Evolutionary conservation across 1,140 invertebrate species (phyloP), one percentile per base, ranked within the genome.

Genomic region (Nilaparvata lugens): DNA sequence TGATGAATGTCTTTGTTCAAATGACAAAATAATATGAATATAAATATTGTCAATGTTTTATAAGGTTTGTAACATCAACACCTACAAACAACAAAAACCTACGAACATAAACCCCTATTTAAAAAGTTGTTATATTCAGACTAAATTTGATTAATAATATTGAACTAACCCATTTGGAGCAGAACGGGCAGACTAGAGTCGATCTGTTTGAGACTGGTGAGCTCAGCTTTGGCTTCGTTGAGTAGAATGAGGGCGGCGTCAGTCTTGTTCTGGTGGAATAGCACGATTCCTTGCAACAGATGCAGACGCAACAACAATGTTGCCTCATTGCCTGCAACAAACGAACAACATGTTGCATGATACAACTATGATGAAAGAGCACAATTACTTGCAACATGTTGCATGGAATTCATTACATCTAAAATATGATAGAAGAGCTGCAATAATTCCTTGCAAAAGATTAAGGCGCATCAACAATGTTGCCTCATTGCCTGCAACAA

Each of bases 221-320:
- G 69, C 69, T 89, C 85, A 0, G 56, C 43, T 64, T 85, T 79
- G 0, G 83, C 85, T 59, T 78, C 72, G 42, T 75, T 71, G 1
- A 91, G 72, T 3, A 84, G 69, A 23, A 69, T 65, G 23, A 74
- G 74, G 0, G 88, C 84, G 61, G 82, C 79, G 4, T 75, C 67
- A 0, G 82, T 71, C 61, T 79, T 78, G 67, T 87, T 86, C 71
- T 85, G 81, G 69, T 91, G 87, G 71, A 84, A 91, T 1, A 83
- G 74, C 6, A 89, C 81, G 55, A 91, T 83, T 1, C 84, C 89
- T 74, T 91, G 87, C 16, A 91, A 74, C 28, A 91, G 71, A 72
- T 90, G 85, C 9, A 91, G 75, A 2, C 87, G 80, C 78, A 89
- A 81, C 56, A 89, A 79, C 14, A 91, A 70, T 1, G 83, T 86